Evolutionary conservation across 2,797 vertebrate genomes (phyloP).

Genomic region (Odontamblyopus lacepedii): DNA sequence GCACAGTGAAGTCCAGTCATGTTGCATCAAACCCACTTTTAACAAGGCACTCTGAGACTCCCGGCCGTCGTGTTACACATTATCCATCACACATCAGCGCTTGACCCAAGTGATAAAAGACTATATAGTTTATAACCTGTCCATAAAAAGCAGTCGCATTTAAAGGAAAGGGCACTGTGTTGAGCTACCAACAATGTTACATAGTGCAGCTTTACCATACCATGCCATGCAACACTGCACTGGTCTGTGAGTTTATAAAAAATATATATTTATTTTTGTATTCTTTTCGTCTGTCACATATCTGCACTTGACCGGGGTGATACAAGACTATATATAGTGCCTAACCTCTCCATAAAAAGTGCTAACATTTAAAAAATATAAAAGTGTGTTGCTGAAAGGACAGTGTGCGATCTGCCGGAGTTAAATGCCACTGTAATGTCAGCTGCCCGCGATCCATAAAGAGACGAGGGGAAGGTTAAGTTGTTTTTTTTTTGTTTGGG

Average conservation of each 20-base stretch:
- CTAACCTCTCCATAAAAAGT: constrained; percentile 33
- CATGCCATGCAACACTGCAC: too few relatives aligned
- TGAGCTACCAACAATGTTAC: too few relatives aligned
- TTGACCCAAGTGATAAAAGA: constrained; percentile 36
- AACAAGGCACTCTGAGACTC: constrained; percentile 41
- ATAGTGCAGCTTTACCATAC: too few relatives aligned
- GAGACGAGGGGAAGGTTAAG: constrained; percentile 62
- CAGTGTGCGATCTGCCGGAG: constrained; percentile 46
- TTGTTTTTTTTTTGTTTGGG: constrained; percentile 52
- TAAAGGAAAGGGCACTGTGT: constrained; percentile 27
- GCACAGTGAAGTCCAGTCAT: constrained; percentile 21
- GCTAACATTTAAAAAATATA: constrained; percentile 55
- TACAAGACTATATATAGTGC: constrained; percentile 34
- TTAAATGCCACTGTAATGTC: constrained; percentile 84
- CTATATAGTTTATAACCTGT: constrained; percentile 33
- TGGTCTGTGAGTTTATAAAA: too few relatives aligned
- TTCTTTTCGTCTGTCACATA: constrained; percentile 17
- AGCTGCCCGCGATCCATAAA: constrained; percentile 65
- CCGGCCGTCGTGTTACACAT: constrained; percentile 17
- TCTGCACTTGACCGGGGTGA: constrained; percentile 29
- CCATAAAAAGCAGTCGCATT: constrained; percentile 46
- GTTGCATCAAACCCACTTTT: constrained; percentile 37
- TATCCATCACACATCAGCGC: constrained; percentile 26
- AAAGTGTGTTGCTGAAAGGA: constrained; percentile 70
- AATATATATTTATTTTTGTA: too few relatives aligned